These are phyloP conservation scores for Nebria brevicollis DNA, from an alignment of 2,888 invertebrate genomes.

Conservation along the genomic window DNA sequence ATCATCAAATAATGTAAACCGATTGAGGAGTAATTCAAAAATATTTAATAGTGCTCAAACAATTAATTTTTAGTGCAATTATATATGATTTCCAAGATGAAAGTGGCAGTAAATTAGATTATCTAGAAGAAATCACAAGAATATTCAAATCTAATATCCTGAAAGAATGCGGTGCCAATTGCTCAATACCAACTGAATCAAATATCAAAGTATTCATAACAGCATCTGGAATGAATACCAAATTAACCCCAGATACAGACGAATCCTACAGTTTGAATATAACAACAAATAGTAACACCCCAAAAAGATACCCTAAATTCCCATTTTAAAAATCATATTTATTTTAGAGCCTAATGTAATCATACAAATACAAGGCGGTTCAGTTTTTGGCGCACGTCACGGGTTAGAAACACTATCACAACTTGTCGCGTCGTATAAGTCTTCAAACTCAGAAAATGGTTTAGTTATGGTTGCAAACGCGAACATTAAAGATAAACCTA, in stretches of 20 bases:
- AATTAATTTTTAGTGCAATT: conserved; percentile 49
- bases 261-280: conserved; percentile 75
- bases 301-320: not conserved
- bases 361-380: conserved; percentile 61
- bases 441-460: conserved; percentile 59
- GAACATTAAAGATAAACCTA: conserved; percentile 79
- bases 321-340: conserved; percentile 7
- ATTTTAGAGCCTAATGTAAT: conserved; percentile 14
- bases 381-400: conserved; percentile 79
- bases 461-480: conserved; percentile 72
- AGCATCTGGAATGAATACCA: conserved; percentile 64
- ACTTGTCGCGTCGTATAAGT: conserved; percentile 64
- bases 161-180: conserved; percentile 68
- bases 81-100: conserved; percentile 66
- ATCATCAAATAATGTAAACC: too few relatives aligned
- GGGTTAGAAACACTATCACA: conserved; percentile 81
- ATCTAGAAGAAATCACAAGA: conserved; percentile 67
- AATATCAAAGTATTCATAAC: conserved; percentile 69
- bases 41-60: not conserved
- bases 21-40: too few relatives aligned
- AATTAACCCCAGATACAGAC: conserved; percentile 73
- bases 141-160: conserved; percentile 67
- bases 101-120: conserved; percentile 63
- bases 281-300: conserved; percentile 65
- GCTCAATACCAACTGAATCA: conserved; percentile 63